Evolutionary conservation across 2,113 vertebrate genomes (phyloP).

Genomic region (Corynorhinus townsendii): DNA sequence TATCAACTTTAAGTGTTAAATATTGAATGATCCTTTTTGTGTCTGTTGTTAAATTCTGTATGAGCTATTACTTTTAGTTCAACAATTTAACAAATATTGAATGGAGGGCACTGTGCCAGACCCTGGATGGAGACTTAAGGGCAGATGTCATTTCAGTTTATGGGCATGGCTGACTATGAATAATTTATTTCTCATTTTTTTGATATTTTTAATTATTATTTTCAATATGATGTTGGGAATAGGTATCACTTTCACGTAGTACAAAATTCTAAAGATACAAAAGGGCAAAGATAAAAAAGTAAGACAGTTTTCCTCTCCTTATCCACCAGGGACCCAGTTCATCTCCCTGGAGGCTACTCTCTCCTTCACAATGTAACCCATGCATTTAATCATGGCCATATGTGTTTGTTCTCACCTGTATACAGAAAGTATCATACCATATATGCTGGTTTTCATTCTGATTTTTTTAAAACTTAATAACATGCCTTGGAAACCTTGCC

Average conservation of each 20-base stretch:
- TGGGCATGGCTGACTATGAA: background rate
- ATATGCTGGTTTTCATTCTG: background rate
- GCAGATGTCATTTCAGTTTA: constrained; percentile 30
- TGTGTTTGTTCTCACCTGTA: background rate
- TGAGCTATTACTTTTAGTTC: constrained; percentile 55
- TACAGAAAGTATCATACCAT: background rate
- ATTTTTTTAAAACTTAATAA: background rate
- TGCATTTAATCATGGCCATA: background rate
- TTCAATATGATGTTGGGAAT: background rate
- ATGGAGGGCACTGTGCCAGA: constrained; percentile 4
- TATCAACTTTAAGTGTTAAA: constrained; percentile 36
- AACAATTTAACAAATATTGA: constrained; percentile 36
- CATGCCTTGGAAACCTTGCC: background rate
- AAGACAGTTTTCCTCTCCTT: background rate
- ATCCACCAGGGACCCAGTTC: background rate
- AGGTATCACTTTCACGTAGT: background rate
- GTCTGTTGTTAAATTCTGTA: constrained; percentile 38
- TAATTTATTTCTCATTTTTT: constrained; percentile 49
- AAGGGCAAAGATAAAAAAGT: background rate
- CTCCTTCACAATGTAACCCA: background rate
- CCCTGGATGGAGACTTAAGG: background rate
- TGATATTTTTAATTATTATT: constrained; percentile 24
- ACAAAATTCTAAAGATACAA: background rate
- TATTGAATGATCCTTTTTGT: constrained; percentile 28
- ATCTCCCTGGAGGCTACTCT: background rate